A percentile compares a stretch with the other conserved stretches of the same genome.
Conservation (phyloP, 2,888 invertebrate genomes). For the Eupithecia tripunctaria region DNA sequence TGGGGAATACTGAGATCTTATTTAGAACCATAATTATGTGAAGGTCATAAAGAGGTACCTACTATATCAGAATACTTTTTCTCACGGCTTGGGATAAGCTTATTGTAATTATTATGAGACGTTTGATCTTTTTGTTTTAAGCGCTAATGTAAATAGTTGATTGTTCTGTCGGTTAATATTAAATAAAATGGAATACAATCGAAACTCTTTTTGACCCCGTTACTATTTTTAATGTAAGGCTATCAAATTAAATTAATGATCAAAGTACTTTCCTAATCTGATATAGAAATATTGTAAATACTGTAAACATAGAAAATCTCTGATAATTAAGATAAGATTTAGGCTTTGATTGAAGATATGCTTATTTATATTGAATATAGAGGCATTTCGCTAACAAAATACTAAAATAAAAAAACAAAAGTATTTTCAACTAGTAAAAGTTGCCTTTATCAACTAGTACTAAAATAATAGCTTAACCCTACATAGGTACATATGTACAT, state of each 20-base stretch:
- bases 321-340: not conserved
- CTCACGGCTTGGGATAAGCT: not conserved
- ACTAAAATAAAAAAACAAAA: not conserved
- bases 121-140: not conserved
- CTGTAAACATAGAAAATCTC: not conserved
- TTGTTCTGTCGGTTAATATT: not conserved
- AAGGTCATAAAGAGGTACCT: not conserved
- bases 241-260: not conserved
- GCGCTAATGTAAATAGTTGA: not conserved
- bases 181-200: not conserved
- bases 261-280: not conserved
- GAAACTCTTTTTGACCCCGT: not conserved
- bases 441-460: not conserved
- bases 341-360: not conserved
- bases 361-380: not conserved
- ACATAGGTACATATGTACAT: too few species aligned
- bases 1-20: not conserved
- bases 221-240: not conserved
- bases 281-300: not conserved
- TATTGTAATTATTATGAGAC: not conserved
- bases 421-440: not conserved
- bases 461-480: too few species aligned
- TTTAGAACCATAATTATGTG: not conserved
- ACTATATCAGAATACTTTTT: not conserved
- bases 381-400: not conserved